Evolutionary conservation across 2,113 vertebrate genomes (phyloP).

Genomic region (Prinia subflava): DNA sequence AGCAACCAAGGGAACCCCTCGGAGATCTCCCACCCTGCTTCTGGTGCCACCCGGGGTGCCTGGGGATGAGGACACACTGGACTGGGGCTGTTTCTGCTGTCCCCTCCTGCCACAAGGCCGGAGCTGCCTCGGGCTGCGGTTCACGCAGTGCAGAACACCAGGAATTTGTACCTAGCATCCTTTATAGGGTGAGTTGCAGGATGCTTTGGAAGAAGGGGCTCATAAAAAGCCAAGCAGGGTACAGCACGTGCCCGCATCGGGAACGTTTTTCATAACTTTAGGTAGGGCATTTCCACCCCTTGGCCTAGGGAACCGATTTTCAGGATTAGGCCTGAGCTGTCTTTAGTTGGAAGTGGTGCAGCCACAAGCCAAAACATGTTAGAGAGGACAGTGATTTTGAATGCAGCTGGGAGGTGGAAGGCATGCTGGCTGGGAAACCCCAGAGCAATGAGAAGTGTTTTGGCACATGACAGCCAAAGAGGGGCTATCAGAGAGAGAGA

Average conservation of each 20-base stretch:
- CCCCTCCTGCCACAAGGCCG: not conserved
- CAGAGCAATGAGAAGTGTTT: accelerated
- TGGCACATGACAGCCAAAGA: not conserved
- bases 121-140: not conserved
- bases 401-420: not conserved
- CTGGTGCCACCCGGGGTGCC: not conserved
- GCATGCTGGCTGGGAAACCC: no score
- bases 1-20: not conserved
- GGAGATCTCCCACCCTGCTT: not conserved
- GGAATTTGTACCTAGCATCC: not conserved
- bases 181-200: accelerated
- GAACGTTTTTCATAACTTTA: accelerated
- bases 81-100: not conserved
- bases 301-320: not conserved
- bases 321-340: not conserved
- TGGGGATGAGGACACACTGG: not conserved
- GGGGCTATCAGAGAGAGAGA: no score
- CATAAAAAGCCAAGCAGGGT: not conserved
- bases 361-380: not conserved
- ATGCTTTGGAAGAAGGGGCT: not conserved
- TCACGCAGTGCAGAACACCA: not conserved
- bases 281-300: not conserved
- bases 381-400: no score
- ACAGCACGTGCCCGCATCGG: accelerated
- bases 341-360: not conserved